These are phyloP conservation scores for Acrocephalus kingi DNA, from an alignment of 2,113 vertebrate genomes.

Conservation along the genomic window DNA sequence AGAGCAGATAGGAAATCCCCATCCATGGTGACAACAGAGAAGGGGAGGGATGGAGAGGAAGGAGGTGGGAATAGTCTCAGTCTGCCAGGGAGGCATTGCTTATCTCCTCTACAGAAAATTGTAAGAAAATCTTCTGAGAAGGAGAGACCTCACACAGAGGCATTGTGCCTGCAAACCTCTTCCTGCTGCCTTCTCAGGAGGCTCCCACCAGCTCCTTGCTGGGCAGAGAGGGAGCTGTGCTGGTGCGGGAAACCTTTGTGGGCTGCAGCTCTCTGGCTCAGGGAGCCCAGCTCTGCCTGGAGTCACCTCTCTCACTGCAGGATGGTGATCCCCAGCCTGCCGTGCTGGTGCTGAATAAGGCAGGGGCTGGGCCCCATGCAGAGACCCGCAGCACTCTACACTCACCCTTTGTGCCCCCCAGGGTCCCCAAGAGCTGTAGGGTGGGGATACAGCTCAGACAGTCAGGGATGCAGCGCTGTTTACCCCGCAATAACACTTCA, in stretches of 20 bases:
- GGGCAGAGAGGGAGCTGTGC: accelerated
- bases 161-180: not conserved
- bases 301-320: not conserved
- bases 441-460: not conserved
- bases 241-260: not conserved
- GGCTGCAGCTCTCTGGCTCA: not conserved
- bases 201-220: not conserved
- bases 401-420: not conserved
- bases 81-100: not conserved
- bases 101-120: not conserved
- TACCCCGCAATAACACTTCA: accelerated
- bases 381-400: not conserved
- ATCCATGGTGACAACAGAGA: not conserved
- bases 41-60: not conserved
- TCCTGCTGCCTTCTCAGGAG: not conserved
- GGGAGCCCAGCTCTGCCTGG: not conserved
- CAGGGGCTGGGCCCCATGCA: not conserved
- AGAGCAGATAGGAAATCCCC: not conserved
- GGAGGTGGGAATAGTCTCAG: not conserved
- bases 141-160: not conserved
- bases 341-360: not conserved
- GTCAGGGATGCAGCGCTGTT: not conserved
- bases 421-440: accelerated
- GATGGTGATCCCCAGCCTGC: not conserved
- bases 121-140: not conserved